Evolutionary conservation across 2,888 invertebrate genomes (phyloP).

Genomic region (Seladonia tumulorum): DNA sequence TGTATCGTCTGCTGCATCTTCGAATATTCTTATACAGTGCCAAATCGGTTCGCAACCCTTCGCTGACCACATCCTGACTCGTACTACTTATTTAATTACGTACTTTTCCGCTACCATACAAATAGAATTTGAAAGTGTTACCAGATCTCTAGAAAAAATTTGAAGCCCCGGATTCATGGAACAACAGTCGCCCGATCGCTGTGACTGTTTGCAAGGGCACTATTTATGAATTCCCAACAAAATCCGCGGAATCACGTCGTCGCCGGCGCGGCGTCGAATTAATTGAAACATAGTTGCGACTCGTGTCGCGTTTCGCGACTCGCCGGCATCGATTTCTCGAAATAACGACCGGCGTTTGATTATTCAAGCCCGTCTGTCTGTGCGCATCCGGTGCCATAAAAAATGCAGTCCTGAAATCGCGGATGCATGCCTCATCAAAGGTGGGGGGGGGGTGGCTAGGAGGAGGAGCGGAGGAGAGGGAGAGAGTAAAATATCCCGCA

Average conservation of each 20-base stretch:
- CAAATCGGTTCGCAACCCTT: background rate
- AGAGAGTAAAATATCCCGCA: slow-evolving; percentile 47
- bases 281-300: slow-evolving; percentile 8
- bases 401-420: slow-evolving; percentile 55
- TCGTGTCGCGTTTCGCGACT: slow-evolving; percentile 20
- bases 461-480: background rate
- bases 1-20: background rate
- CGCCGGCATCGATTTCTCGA: slow-evolving; percentile 19
- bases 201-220: background rate
- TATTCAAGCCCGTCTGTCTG: slow-evolving; percentile 2
- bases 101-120: background rate
- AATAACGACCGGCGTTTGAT: slow-evolving; percentile 37
- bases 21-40: background rate
- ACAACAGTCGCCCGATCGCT: background rate
- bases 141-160: background rate
- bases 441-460: background rate
- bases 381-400: slow-evolving; percentile 37
- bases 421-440: slow-evolving; percentile 53
- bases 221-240: slow-evolving; percentile 1
- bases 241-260: background rate
- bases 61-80: background rate
- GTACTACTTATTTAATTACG: background rate
- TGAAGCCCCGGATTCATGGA: background rate
- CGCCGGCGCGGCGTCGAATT: background rate
- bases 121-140: background rate